Conservation (phyloP, 1,140 invertebrate genomes). For the Drosophila eugracilis region DNA sequence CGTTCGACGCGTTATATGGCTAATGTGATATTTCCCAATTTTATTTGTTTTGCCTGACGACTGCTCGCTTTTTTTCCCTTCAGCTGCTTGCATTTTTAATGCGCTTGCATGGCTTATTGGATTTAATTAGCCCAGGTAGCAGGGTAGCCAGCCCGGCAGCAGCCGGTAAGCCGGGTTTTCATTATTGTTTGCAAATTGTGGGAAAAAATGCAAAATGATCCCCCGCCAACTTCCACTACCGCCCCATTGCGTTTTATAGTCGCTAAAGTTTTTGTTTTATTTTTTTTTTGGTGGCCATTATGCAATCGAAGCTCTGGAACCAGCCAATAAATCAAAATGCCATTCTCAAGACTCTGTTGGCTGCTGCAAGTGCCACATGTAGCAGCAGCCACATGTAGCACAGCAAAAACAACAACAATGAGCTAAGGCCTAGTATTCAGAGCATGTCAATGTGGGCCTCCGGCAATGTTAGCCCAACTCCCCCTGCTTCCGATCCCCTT, state of each 20-base stretch:
- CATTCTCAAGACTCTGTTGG: slow-evolving; percentile 69
- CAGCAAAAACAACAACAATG: slow-evolving; percentile 37
- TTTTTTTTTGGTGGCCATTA: slow-evolving; percentile 48
- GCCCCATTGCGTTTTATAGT: slow-evolving; percentile 56
- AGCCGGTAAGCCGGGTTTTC: slow-evolving; percentile 50
- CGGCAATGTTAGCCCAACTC: slow-evolving; percentile 66
- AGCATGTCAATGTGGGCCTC: slow-evolving; percentile 79
- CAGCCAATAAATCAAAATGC: slow-evolving; percentile 81
- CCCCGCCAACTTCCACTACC: slow-evolving; percentile 44
- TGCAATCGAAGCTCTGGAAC: slow-evolving; percentile 65
- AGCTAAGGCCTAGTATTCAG: slow-evolving; percentile 59
- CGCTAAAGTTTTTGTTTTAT: slow-evolving; percentile 27
- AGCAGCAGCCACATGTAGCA: slow-evolving; percentile 15
- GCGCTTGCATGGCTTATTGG: slow-evolving; percentile 63
- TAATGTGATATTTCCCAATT: slow-evolving; percentile 47
- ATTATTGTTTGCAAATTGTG: slow-evolving; percentile 83
- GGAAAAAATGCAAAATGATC: slow-evolving; percentile 72
- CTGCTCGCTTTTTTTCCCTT: slow-evolving; percentile 39
- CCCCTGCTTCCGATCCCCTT: slow-evolving; percentile 17
- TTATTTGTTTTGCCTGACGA: slow-evolving; percentile 32
- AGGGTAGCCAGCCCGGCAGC: slow-evolving; percentile 6
- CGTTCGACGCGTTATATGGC: slow-evolving; percentile 40
- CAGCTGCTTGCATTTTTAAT: slow-evolving; percentile 49
- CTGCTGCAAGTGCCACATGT: slow-evolving; percentile 65
- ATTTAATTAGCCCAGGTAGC: slow-evolving; percentile 70